phyloP scores from a whole-genome alignment of 2,113 vertebrate genomes.

The Platysternon megacephalum region DNA sequence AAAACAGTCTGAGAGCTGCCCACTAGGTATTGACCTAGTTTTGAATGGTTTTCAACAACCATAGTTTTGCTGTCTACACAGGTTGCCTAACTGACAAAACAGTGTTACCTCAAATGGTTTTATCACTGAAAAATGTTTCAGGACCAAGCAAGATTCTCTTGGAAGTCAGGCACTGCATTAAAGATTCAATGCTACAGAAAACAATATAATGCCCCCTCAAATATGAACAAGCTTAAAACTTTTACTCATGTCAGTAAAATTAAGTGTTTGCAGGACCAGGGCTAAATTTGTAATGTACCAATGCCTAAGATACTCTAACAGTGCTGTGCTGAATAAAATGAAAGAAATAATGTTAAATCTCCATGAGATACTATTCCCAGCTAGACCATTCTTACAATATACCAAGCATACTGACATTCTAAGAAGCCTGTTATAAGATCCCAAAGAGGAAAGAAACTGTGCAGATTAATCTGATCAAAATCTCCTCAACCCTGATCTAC shows the following conservation, averaged over 20 bases:
- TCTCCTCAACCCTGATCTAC: neutral
- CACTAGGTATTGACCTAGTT: accelerated
- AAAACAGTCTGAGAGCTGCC: neutral
- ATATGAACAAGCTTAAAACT: neutral
- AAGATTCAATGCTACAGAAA: neutral
- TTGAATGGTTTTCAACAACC: accelerated
- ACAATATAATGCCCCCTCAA: neutral
- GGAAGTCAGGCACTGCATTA: neutral
- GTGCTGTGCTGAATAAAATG: neutral
- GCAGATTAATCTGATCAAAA: neutral
- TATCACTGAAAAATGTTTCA: neutral
- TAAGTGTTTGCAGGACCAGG: neutral
- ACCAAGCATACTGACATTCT: accelerated
- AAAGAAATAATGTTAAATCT: neutral
- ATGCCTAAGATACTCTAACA: neutral
- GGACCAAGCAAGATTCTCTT: neutral
- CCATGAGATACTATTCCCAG: accelerated
- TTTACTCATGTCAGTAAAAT: neutral
- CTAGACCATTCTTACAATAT: neutral
- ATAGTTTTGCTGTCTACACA: neutral
- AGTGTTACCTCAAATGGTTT: accelerated
- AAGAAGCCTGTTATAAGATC: neutral
- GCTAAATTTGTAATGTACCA: neutral
- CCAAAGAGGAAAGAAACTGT: neutral
- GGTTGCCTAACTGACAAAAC: neutral